phyloP scores from a whole-genome alignment of 2,888 invertebrate species.

The Sinohyriopsis cumingii region DNA sequence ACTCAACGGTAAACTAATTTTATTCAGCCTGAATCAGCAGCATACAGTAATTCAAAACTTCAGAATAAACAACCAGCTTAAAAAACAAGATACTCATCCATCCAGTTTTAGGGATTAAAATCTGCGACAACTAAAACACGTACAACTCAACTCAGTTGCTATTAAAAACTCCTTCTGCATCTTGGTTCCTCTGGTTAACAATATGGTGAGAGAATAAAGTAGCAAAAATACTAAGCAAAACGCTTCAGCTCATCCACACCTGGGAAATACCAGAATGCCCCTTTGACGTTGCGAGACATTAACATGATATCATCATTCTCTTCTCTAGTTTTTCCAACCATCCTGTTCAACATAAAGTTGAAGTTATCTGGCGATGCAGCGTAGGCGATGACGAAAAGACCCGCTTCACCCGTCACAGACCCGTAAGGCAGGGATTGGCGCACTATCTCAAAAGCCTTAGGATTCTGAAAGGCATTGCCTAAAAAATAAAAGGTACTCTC shows the following conservation, averaged over 20 bases:
- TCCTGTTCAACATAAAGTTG: constrained; percentile 71
- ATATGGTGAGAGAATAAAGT: too few relatives aligned
- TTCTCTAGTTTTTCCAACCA: constrained; percentile 66
- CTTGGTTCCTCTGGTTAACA: too few relatives aligned
- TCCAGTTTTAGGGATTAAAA: too few relatives aligned
- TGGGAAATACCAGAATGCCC: constrained; percentile 72
- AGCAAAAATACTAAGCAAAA: constrained; percentile 28
- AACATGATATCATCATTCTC: constrained; percentile 68
- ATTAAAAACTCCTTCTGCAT: too few relatives aligned
- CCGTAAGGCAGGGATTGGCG: constrained; percentile 72
- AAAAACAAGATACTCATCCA: too few relatives aligned
- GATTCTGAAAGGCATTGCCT: constrained; percentile 58
- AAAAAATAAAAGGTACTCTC: constrained; percentile 8
- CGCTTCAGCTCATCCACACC: constrained; percentile 62
- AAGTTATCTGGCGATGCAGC: constrained; percentile 65
- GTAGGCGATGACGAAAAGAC: constrained; percentile 71
- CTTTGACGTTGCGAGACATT: constrained; percentile 63
- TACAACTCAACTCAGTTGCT: too few relatives aligned
- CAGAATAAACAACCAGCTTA: not conserved
- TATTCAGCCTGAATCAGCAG: too few relatives aligned
- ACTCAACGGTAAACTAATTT: too few relatives aligned
- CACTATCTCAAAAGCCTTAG: constrained; percentile 69
- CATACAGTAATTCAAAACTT: too few relatives aligned
- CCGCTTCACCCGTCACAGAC: constrained; percentile 62
- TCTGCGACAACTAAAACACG: too few relatives aligned